Base-by-base conservation (phyloP, 2,888 invertebrate species). In the Orgyia antiqua region DNA sequence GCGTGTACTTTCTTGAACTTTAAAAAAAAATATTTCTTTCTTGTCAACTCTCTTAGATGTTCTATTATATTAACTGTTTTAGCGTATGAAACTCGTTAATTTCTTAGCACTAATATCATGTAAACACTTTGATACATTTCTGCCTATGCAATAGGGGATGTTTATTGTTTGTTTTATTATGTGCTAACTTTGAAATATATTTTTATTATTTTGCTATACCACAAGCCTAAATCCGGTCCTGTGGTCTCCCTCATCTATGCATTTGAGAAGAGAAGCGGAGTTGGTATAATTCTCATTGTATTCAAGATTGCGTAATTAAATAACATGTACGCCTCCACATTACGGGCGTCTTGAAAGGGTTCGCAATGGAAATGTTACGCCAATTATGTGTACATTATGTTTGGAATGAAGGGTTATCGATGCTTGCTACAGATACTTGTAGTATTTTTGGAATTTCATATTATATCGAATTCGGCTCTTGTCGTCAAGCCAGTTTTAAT, bases 301-400 rank as follows among this genome's bases (percentile, higher is more conserved):
- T 67, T 73, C 75, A 69, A 77, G 83, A 83, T 82, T 82, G 73
- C 67, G 75, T 86, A 86, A 86, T 86, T 84, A 84, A 86, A 86
- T 84, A 84, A 86, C 79, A 84, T 82, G 80, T 80, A 83, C 6
- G 73, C 76, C 68, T 70, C 76, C 72, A 78, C 77, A 73, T 83
- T 73, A 75, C 74, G 72, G 68, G 68, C 68, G 77, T 75, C 80
- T 82, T 82, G 78, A 83, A 80, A 84, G 83, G 84, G 84, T 83
- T 74, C 68, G 68, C 74, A 75, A 70, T 75, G 74, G 82, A 78
- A 83, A 84, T 83, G 84, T 76, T 79, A 77, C 80, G 84, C 83
- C 83, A 84, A 84, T 84, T 84, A 84, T 83, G 82, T 72, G 80
- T 79, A 77, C 78, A 80, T 83, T 80, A 83, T 82, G 79, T 67